A percentile compares a stretch with the other conserved stretches of the same genome.
Evolutionary conservation across 2,113 vertebrate genomes (phyloP).

Genomic region (Mugil cephalus): DNA sequence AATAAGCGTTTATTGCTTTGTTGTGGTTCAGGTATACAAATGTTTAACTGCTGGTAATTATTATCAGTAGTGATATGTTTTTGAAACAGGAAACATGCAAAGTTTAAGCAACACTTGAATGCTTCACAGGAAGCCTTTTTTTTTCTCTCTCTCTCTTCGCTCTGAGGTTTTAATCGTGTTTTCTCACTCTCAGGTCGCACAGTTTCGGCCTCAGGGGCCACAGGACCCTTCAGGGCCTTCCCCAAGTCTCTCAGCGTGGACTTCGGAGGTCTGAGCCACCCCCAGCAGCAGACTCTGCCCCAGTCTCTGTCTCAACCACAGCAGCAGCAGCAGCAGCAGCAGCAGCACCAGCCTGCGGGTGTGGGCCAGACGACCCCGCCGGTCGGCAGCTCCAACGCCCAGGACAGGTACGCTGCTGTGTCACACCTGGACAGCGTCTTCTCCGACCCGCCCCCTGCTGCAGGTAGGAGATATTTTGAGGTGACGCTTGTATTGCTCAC

Average conservation of each 20-base stretch:
- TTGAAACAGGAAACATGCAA: not conserved
- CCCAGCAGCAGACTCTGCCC: slow-evolving; percentile 53
- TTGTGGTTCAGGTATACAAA: too few species aligned
- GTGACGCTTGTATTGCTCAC: not conserved
- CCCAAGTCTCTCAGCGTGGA: slow-evolving; percentile 87
- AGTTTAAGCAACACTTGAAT: not conserved
- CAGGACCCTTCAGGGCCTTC: slow-evolving; percentile 85
- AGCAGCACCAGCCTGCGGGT: slow-evolving; percentile 30
- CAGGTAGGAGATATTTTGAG: slow-evolving; percentile 65
- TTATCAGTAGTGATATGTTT: too few species aligned
- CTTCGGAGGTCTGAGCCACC: slow-evolving; percentile 82
- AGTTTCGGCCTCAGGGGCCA: slow-evolving; percentile 75
- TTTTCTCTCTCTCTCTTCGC: not conserved
- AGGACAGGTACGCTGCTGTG: slow-evolving; percentile 85
- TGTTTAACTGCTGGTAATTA: too few species aligned
- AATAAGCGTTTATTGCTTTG: too few species aligned
- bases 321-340: slow-evolving; percentile 44
- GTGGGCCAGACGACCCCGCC: slow-evolving; percentile 46
- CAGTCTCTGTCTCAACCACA: slow-evolving; percentile 68
- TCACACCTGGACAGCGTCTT: slow-evolving; percentile 84
- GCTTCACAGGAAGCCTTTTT: not conserved
- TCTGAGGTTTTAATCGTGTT: not conserved
- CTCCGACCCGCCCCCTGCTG: slow-evolving; percentile 66
- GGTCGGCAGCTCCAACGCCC: slow-evolving; percentile 40
- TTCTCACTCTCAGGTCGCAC: slow-evolving; percentile 78